These are phyloP conservation scores for Epicampocera succincta DNA, from an alignment of 2,888 invertebrate genomes.

Conservation along the genomic window DNA sequence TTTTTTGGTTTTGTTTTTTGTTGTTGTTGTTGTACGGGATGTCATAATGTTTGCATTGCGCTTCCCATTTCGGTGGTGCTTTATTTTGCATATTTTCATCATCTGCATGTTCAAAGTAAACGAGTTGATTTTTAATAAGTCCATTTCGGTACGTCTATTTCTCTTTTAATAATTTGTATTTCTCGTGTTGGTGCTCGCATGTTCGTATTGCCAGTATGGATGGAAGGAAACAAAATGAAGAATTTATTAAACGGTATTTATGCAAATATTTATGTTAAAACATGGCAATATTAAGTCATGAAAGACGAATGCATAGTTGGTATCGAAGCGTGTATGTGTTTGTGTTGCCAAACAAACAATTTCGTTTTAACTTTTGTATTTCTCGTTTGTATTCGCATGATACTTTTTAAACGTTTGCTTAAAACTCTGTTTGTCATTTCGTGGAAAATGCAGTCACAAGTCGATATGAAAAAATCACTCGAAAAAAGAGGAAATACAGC, in stretches of 20 bases:
- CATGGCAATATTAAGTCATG: constrained; percentile 68
- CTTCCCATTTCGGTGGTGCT: constrained; percentile 23
- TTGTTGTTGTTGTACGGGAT: constrained; percentile 10
- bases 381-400: constrained; percentile 2
- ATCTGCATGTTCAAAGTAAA: constrained; percentile 14
- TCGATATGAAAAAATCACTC: no score
- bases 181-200: constrained; percentile 9
- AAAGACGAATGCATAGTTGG: constrained; percentile 27
- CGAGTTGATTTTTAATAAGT: constrained; percentile 53
- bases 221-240: background rate
- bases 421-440: no score
- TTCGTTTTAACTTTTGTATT: constrained; percentile 5
- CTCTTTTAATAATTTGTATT: constrained; percentile 48
- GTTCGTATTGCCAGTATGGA: background rate
- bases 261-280: constrained; percentile 68
- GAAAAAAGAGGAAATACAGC: no score
- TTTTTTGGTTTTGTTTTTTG: background rate
- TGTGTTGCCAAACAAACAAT: constrained; percentile 22
- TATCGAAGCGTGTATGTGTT: constrained; percentile 5
- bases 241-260: constrained; percentile 68
- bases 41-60: constrained; percentile 32
- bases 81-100: constrained; percentile 45
- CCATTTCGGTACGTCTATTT: constrained; percentile 29
- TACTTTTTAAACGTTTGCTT: background rate
- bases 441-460: no score